These are phyloP conservation scores for Drosophila robusta DNA, from an alignment of 2,888 invertebrate genomes.

Conservation along the genomic window DNA sequence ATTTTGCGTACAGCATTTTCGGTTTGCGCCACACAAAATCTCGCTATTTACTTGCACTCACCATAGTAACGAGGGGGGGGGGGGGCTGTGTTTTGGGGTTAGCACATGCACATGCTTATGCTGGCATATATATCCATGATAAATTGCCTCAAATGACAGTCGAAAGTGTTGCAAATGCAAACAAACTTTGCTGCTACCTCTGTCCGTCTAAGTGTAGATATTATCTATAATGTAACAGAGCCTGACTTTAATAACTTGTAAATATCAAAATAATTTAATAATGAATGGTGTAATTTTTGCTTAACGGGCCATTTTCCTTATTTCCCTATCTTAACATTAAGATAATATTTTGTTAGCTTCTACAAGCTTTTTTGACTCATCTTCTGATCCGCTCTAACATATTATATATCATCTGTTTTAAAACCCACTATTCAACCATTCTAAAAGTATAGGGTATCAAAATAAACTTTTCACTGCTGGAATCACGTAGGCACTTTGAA, in stretches of 20 bases:
- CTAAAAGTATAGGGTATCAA: no score
- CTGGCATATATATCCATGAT: conserved; percentile 4
- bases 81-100: neutral
- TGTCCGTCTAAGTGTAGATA: no score
- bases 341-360: no score
- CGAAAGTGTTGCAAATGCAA: conserved; percentile 14
- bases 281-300: no score
- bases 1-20: conserved; percentile 41
- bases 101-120: conserved; percentile 3
- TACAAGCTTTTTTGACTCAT: no score
- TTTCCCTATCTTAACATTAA: no score
- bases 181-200: neutral
- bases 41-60: conserved; percentile 57
- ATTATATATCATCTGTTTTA: no score
- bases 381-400: no score
- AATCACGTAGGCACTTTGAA: conserved; percentile 48
- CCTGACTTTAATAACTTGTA: neutral
- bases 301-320: no score
- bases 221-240: no score
- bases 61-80: conserved; percentile 49
- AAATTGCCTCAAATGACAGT: conserved; percentile 27
- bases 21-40: conserved; percentile 22
- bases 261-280: no score
- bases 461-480: conserved; percentile 21
- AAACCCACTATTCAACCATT: no score